A percentile compares a stretch with the other conserved stretches of the same genome.
Evolutionary conservation across 2,888 invertebrate species (phyloP).

Genomic region (Mycalesis mineus): DNA sequence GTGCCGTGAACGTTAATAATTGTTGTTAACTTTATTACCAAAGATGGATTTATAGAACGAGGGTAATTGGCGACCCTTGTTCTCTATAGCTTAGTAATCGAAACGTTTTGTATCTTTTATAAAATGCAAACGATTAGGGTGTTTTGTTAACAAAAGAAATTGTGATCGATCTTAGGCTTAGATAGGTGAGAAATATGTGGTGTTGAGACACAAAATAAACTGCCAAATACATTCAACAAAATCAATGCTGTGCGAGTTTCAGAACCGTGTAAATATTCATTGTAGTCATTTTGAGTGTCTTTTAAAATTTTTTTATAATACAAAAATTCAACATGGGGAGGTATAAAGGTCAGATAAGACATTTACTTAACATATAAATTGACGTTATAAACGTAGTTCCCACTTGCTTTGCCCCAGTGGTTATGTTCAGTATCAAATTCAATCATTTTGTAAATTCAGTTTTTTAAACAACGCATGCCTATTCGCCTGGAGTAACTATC

Average conservation of each 20-base stretch:
- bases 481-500: constrained; percentile 38
- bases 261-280: constrained; percentile 39
- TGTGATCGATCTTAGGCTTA: constrained; percentile 71
- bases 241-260: constrained; percentile 34
- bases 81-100: constrained; percentile 66
- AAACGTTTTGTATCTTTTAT: constrained; percentile 74
- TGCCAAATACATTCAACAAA: constrained; percentile 34
- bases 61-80: constrained; percentile 55
- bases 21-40: constrained; percentile 73
- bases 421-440: constrained; percentile 20
- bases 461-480: constrained; percentile 36
- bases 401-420: constrained; percentile 11
- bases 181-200: constrained; percentile 51
- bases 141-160: constrained; percentile 67
- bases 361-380: background rate
- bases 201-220: constrained; percentile 34
- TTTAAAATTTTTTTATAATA: constrained; percentile 14
- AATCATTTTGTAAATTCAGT: constrained; percentile 26
- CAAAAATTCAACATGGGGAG: constrained; percentile 8
- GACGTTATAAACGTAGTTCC: constrained; percentile 19
- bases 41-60: constrained; percentile 66
- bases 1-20: constrained; percentile 58
- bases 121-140: constrained; percentile 60
- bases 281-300: constrained; percentile 27
- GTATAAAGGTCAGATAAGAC: background rate